Base-by-base conservation (phyloP, 2,888 invertebrate species). In the Watsonalla cultraria region DNA sequence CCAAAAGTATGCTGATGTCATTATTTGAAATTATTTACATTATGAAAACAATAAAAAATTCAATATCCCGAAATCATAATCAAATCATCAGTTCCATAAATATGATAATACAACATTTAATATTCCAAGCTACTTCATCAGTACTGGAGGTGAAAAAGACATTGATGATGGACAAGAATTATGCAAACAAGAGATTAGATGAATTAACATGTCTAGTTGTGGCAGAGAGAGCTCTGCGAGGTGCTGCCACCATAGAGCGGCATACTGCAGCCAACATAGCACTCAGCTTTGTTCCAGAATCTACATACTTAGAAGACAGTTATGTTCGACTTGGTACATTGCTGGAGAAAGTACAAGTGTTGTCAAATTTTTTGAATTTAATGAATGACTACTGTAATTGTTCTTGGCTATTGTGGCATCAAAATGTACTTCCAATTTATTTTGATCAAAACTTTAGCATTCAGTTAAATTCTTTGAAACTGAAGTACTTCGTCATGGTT, bases 11-110 rank as follows among this genome's bases (percentile, higher is more conserved):
- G 45, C 92, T 97, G 9, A 90, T 95, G 60, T 92, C 93, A 5
- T 86, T 98, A 51, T 97, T 97, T 84, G 94, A 95, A 70, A 91
- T 97, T 33, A 92, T 97, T 54, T 97, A 98, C 80, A 91, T 96
- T 58, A 83, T 97, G 45, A 96, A 97, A 86, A 92, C 94, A 37
- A 91, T 98, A 60, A 94, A 95, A 73, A 92, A 93, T 61, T 93
- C 93, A 11, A 95, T 96, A 66, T 92, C 93, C 53, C 90, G 94
- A 45, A 93, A 96, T 74, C 92, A 93, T 50, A 91, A 94, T 59
- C 91, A 93, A 61, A 92, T 98, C 52, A 92, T 94, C 15, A 94
- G 94, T 71, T 93, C 95, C 9, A 91, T 95, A 53, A 93, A 94
- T 67, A 94, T 96, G 80, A 93, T 96, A 48, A 84, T 94, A 13